Base-by-base conservation (phyloP, 2,113 vertebrate genomes). In the Triplophysa rosa region DNA sequence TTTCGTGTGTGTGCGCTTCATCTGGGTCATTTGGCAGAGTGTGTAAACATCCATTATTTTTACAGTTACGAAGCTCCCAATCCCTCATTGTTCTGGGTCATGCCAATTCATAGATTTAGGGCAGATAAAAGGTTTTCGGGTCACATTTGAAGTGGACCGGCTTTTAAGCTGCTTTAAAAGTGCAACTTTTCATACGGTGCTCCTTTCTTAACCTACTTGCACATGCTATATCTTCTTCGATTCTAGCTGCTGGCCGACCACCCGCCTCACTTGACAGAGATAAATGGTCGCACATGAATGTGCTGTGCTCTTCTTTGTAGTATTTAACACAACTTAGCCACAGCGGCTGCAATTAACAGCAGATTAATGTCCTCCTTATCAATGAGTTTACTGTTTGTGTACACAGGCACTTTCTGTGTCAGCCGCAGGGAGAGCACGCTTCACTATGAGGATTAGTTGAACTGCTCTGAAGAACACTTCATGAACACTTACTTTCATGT, bases 351-450 rank as follows among this genome's bases (percentile, higher is more conserved):
- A 83, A 79, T 83, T 83, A 84, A 47, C 67, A 82, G 77, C 69
- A 80, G 87, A 87, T 90, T 87, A 90, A 87, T 80, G 8, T 68
- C 78, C 59, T 71, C 29, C 61, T 89, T 84, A 89, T 86, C 80
- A 87, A 83, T 91, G 83, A 88, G 90, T 87, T 88, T 83, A 86
- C 77, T 58, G 73, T 79, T 80, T 49, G 75, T 71, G 8, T 81
- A 80, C 26, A 45, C 62, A 54, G 62, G 26, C 63, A 45, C 69
- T 7, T 37, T 37, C 33, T 65, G 68, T 61, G 52, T 69, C n/a
- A 68, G 64, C 56, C 21, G 26, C 24, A 58, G 33, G 6, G 77
- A 77, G 16, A 83, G 45, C 21, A 33, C 59, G 54, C 24, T 24
- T 67, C 19, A 16, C 37, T 24, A 61, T 13, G 58, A 26, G 47